Evolutionary conservation across 2,797 vertebrate species (phyloP).

Genomic region (Xyrichtys novacula): DNA sequence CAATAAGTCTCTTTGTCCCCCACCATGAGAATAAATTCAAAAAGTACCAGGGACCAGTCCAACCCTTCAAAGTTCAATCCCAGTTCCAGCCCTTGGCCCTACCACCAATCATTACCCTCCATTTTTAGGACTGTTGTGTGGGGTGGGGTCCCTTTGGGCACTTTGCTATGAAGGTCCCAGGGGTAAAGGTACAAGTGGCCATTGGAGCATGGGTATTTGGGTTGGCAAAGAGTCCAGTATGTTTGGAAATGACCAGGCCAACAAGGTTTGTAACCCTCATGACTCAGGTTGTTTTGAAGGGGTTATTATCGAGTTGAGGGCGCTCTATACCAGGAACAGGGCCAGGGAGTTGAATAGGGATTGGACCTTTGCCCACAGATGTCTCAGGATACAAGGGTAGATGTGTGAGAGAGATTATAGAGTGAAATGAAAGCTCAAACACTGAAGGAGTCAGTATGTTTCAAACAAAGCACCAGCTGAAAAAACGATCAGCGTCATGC

Average conservation of each 20-base stretch:
- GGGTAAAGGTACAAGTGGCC: neutral
- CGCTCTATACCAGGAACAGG: neutral
- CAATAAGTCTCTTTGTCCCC: neutral
- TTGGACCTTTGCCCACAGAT: neutral
- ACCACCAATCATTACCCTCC: neutral
- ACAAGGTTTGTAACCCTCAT: neutral
- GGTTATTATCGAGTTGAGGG: neutral
- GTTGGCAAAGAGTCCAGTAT: neutral
- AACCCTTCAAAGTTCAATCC: neutral
- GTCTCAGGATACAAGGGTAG: slow-evolving; percentile 8
- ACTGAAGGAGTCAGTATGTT: slow-evolving; percentile 31
- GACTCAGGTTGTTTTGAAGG: neutral
- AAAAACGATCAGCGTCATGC: neutral
- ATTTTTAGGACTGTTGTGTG: neutral
- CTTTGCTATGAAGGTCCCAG: too few relatives aligned
- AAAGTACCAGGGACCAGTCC: neutral
- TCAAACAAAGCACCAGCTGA: slow-evolving; percentile 8
- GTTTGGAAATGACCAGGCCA: neutral
- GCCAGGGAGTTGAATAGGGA: neutral
- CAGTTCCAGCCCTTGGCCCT: neutral
- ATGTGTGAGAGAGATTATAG: slow-evolving; percentile 6
- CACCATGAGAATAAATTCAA: slow-evolving; percentile 9
- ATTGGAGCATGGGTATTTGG: neutral
- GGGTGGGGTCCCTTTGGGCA: too few relatives aligned
- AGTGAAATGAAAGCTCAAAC: slow-evolving; percentile 17